These are phyloP conservation scores for Mastacembelus armatus DNA, from an alignment of 2,797 vertebrate genomes.

Conservation along the genomic window DNA sequence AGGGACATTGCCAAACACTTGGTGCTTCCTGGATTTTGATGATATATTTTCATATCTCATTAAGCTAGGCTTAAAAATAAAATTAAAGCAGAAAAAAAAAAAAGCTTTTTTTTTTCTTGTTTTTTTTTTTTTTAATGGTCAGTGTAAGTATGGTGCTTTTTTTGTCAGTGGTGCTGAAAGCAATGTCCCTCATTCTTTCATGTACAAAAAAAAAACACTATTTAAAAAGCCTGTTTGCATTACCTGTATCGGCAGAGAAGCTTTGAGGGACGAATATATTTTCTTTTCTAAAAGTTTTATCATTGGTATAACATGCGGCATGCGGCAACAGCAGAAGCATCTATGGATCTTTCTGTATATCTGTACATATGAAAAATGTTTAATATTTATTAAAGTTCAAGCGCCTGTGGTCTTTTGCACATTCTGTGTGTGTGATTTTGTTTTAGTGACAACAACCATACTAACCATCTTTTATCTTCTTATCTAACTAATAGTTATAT, in stretches of 20 bases:
- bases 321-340: constrained; percentile 78
- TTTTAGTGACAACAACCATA: background rate
- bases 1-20: constrained; percentile 36
- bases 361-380: constrained; percentile 91
- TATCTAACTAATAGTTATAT: background rate
- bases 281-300: constrained; percentile 70
- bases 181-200: constrained; percentile 64
- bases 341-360: constrained; percentile 88
- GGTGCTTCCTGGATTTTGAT: constrained; percentile 43
- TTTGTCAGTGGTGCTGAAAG: constrained; percentile 44
- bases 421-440: constrained; percentile 57
- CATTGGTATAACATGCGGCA: constrained; percentile 78
- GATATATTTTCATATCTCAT: constrained; percentile 40
- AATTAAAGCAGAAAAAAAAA: constrained; percentile 5
- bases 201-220: constrained; percentile 64
- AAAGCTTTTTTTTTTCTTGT: constrained; percentile 25
- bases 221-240: constrained; percentile 72
- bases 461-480: background rate
- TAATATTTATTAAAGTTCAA: constrained; percentile 97
- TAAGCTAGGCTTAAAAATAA: constrained; percentile 30
- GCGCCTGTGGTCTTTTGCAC: constrained; percentile 90
- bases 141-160: constrained; percentile 45
- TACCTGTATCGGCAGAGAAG: constrained; percentile 77
- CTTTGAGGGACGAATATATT: constrained; percentile 75
- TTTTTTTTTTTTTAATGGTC: constrained; percentile 21